Base-by-base conservation (phyloP, 2,797 vertebrate genomes). In the Crocodylus rhombifer region DNA sequence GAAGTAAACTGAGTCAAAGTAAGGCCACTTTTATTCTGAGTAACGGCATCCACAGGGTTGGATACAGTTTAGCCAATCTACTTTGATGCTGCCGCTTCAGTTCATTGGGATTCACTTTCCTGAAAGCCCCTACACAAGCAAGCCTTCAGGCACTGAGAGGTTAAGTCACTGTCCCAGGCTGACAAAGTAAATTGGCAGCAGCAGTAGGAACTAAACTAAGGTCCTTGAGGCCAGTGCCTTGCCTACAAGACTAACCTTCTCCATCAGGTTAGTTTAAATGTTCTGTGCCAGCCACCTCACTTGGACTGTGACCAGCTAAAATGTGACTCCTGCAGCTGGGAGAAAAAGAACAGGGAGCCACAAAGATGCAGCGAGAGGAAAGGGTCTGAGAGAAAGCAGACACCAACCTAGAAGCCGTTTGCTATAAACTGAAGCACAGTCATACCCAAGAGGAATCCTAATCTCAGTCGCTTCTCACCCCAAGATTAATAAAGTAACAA, bases 341-440 rank as follows among this genome's bases (percentile, higher is more conserved):
- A 42, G 64, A 77, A 69, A 57, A 77, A 56, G 77, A 17, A 7
- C 67, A 30, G 10, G 86, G 84, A 89, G 61, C 64, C 71, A 73
- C 23, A 1, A 75, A 63, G 83, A 25, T 77, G 65, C 82, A 1
- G 1, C 0, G 0, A 28, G 30, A 0, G 0, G 58, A 3, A 1
- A 77, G 30, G 30, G 36, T 73, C 63, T 57, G 36, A 42, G 42
- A 57, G 33, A 36, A 82, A 67, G 42, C 42, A 51, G 42, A 51
- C 42, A 13, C 55, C 74, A n/a, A 55, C 11, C 42, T 0, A 1
- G 20, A 42, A 4, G 21, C 21, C 67, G 10, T 71, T 57, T 1
- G 2, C 36, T 42, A 80, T 62, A 78, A 83, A 89, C 63, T 81
- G 77, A 61, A 86, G 21, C 2, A 20, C 0, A 0, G 5, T 6